Base-by-base conservation (phyloP, 2,888 invertebrate species). In the Pandemis corylana region DNA sequence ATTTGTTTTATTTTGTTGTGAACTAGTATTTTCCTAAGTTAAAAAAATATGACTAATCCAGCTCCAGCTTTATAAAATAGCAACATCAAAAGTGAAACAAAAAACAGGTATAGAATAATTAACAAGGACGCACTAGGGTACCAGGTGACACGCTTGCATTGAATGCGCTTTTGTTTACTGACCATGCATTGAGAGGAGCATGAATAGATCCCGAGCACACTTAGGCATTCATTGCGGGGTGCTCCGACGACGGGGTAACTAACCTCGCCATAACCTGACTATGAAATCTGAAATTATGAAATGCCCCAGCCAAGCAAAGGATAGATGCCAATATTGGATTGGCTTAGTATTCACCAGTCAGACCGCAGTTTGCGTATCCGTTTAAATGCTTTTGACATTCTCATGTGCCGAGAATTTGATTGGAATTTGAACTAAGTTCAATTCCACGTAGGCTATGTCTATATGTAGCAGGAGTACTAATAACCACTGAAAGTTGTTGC, bases 201-300 rank as follows among this genome's bases (percentile, higher is more conserved):
- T 89, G 90, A 89, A 90, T 89, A 85, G 85, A 81, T 82, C 85
- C 81, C 85, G 85, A 82, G 83, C 85, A 87, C 88, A 89, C 89
- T 90, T 85, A 86, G 81, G 85, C 87, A 91, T 93, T 91, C 91
- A 92, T 87, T 87, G 89, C 87, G 80, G 84, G 79, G 80, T 83
- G 86, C 83, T 83, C 86, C 66, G 79, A 79, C 79, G 81, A 80
- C 83, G 87, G 87, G 90, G 90, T 90, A 88, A 90, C 87, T 90
- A 90, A 90, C 91, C 92, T 89, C 84, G 75, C 77, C 63, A 44
- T 68, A 51, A 20, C 63, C 41, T 64, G 72, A 28, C 65, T 15
- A 56, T 67, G 64, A 64, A 61, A 69, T 65, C 42, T 51, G 69
- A 53, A 65, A 66, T 70, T 61, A 69, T 74, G 69, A 59, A 73